phyloP scores from a whole-genome alignment of 2,888 invertebrate species.

The Dicranocentrus wangi region DNA sequence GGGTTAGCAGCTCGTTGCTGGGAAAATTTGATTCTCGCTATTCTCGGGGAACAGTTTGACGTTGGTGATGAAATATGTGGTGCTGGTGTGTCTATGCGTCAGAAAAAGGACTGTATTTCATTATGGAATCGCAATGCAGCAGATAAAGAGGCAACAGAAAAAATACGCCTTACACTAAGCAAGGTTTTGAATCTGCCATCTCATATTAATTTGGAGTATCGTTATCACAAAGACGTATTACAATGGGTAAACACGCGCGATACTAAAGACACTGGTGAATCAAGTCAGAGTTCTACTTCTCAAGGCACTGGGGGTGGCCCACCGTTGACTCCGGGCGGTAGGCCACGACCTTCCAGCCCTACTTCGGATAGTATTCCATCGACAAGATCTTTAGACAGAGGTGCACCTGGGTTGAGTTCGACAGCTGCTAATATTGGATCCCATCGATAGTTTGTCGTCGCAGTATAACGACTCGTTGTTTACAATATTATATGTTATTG shows the following conservation, averaged over 20 bases:
- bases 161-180: conserved; percentile 95
- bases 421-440: conserved; percentile 52
- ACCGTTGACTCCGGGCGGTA: conserved; percentile 36
- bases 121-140: conserved; percentile 97
- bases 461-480: neutral
- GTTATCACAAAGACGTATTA: conserved; percentile 76
- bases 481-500: conserved; percentile 4
- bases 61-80: conserved; percentile 99
- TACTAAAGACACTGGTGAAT: conserved; percentile 37
- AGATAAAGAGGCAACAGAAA: conserved; percentile 88
- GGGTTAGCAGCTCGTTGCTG: conserved; percentile 96
- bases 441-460: conserved; percentile 40
- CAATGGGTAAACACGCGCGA: conserved; percentile 71
- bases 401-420: conserved; percentile 57
- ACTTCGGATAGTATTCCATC: conserved; percentile 57
- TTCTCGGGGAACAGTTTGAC: conserved; percentile 99
- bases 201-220: conserved; percentile 94
- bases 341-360: conserved; percentile 65
- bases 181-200: conserved; percentile 95
- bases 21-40: conserved; percentile 98
- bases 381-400: conserved; percentile 62
- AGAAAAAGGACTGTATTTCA: conserved; percentile 93
- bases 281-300: conserved; percentile 38
- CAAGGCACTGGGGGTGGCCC: conserved; percentile 31
- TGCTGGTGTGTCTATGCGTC: conserved; percentile 76